Conservation (phyloP, 2,113 vertebrate genomes). For the Oreochromis aureus region DNA sequence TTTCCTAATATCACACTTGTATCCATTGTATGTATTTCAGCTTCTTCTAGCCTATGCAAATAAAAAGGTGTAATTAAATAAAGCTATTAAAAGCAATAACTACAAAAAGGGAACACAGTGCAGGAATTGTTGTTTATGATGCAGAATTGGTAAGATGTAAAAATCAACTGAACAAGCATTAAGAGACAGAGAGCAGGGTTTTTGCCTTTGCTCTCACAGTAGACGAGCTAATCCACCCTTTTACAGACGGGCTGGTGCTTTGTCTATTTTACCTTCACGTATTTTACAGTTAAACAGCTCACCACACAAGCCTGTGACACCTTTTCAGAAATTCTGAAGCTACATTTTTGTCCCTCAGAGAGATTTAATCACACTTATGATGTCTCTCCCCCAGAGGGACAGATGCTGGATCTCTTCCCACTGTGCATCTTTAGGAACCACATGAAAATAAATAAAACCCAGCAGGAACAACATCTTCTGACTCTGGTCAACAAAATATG, state of each 20-base stretch:
- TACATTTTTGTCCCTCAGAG: neutral
- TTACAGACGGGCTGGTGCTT: neutral
- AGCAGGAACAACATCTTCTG: neutral
- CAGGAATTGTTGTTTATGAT: neutral
- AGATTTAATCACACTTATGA: neutral
- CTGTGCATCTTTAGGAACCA: neutral
- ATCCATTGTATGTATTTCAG: neutral
- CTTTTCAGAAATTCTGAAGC: neutral
- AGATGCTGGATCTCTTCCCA: neutral
- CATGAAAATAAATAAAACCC: neutral
- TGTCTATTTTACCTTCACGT: constrained; percentile 52
- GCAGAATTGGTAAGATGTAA: neutral
- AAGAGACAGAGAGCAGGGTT: constrained; percentile 41
- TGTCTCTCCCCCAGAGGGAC: neutral
- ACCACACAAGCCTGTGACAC: neutral
- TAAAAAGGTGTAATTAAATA: neutral
- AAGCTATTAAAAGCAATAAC: neutral
- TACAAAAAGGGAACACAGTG: neutral
- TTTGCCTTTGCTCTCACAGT: constrained; percentile 47
- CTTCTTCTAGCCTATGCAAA: neutral
- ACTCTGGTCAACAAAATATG: neutral
- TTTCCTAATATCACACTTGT: neutral
- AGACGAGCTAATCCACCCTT: constrained; percentile 56
- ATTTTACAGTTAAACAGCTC: neutral
- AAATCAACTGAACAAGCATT: constrained; percentile 58